Conservation (phyloP, 2,113 vertebrate genomes). For the Calypte anna region DNA sequence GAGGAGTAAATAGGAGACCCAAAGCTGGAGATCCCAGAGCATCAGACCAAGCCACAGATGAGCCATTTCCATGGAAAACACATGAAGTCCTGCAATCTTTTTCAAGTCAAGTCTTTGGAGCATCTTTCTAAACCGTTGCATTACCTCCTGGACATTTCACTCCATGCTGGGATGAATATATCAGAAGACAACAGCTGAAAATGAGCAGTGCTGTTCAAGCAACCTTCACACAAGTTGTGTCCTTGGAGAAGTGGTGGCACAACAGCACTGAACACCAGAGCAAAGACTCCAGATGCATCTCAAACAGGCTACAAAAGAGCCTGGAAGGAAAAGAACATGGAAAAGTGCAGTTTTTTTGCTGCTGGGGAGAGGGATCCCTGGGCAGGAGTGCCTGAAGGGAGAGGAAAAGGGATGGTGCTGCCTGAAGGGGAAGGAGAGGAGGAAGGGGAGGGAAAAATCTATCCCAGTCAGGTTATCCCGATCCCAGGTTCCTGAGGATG, state of each 20-base stretch:
- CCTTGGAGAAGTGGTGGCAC: not conserved
- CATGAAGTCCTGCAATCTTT: not conserved
- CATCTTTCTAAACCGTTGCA: not conserved
- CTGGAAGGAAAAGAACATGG: not conserved
- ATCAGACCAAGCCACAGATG: not conserved
- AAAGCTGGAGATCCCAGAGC: not conserved
- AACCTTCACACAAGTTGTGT: not conserved
- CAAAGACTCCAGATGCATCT: not conserved
- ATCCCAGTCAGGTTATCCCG: too few relatives aligned
- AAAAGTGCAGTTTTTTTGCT: not conserved
- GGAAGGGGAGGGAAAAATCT: not conserved
- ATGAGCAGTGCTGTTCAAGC: not conserved
- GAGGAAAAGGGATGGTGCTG: not conserved
- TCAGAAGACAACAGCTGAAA: not conserved
- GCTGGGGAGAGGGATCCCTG: not conserved
- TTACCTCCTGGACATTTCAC: not conserved
- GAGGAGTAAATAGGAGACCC: not conserved
- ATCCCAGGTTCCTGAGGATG: not conserved
- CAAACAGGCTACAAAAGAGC: not conserved
- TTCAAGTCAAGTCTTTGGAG: not conserved
- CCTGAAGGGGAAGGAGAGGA: not conserved
- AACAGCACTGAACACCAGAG: not conserved
- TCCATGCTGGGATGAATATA: not conserved
- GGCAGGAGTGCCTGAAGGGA: not conserved
- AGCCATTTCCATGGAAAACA: not conserved